Conservation (phyloP, 2,113 vertebrate species). For the Chlamydotis undulata region DNA sequence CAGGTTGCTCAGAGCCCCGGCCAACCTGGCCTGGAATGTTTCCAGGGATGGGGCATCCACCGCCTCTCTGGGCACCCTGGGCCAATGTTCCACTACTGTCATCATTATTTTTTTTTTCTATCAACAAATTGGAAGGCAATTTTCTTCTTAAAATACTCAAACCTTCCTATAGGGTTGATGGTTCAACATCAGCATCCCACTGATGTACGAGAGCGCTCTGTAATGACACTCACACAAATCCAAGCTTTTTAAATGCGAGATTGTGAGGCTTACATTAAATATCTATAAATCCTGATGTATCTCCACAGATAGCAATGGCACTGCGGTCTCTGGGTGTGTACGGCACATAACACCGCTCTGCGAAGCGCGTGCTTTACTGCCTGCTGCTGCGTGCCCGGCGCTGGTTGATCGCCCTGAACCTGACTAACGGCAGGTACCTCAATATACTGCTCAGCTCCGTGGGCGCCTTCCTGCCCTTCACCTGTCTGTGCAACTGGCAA, state of each 20-base stretch:
- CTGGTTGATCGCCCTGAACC: neutral
- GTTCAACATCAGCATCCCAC: neutral
- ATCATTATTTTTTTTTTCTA: neutral
- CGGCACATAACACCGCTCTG: neutral
- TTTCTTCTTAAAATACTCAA: neutral
- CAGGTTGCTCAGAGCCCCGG: too few species aligned
- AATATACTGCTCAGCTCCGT: neutral
- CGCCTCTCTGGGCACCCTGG: too few species aligned
- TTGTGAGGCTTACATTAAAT: neutral
- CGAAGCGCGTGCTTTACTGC: neutral
- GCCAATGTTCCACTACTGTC: too few species aligned
- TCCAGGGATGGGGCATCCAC: too few species aligned
- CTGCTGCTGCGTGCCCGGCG: neutral
- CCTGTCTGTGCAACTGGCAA: neutral
- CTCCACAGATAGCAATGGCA: neutral
- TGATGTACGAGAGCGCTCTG: neutral
- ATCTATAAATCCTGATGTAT: neutral
- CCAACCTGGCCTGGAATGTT: too few species aligned
- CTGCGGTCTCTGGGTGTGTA: neutral
- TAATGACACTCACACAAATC: neutral
- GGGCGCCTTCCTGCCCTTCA: neutral
- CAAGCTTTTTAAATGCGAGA: neutral
- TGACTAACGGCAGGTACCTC: neutral
- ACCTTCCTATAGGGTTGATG: neutral
- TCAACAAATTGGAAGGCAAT: neutral